phyloP scores from a whole-genome alignment of 2,113 vertebrate species.

The Mirounga angustirostris region DNA sequence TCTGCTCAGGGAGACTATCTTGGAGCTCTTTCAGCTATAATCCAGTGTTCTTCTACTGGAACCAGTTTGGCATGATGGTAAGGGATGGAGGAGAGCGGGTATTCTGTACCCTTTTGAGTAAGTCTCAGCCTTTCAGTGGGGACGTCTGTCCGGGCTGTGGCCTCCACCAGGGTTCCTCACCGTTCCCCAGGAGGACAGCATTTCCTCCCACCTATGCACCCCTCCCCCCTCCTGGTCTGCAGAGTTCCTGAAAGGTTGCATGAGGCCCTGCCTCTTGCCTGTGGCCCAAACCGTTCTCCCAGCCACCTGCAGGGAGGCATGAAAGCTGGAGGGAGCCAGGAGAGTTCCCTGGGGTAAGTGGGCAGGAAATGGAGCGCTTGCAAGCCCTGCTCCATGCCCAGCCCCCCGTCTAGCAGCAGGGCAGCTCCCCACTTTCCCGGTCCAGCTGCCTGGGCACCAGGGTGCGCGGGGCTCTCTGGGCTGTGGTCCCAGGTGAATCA shows the following conservation, averaged over 20 bases:
- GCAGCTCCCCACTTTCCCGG: not conserved
- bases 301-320: not conserved
- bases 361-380: not conserved
- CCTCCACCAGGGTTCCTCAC: not conserved
- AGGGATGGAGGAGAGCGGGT: not conserved
- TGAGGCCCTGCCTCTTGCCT: not conserved
- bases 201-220: not conserved
- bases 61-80: not conserved
- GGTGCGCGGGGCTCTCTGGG: not conserved
- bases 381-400: not conserved
- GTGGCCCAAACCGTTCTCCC: not conserved
- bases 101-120: not conserved
- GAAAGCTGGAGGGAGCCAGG: not conserved
- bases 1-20: not conserved
- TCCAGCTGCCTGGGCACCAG: not conserved
- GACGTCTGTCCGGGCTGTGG: not conserved
- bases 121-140: not conserved
- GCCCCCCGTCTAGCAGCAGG: not conserved
- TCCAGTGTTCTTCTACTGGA: not conserved
- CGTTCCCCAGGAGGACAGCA: not conserved
- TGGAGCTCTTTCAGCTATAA: not conserved
- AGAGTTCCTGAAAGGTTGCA: not conserved
- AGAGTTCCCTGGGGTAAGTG: not conserved
- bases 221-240: not conserved
- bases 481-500: not conserved